Conservation (phyloP, 1,140 invertebrate species). For the Pissodes strobi region DNA sequence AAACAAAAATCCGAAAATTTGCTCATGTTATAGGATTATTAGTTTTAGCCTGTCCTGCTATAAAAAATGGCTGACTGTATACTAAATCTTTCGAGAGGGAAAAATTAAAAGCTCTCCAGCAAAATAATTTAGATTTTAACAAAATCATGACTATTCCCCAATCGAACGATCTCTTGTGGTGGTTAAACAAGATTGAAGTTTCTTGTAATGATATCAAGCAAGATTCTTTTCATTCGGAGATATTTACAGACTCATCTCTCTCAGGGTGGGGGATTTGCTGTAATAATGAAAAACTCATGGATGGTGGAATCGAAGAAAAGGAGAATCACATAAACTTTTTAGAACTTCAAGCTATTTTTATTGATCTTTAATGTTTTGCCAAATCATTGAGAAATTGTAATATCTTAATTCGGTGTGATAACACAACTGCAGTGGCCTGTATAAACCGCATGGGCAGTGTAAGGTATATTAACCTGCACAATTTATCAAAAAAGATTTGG, state of each 20-base stretch:
- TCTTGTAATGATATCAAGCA: neutral
- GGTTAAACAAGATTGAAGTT: neutral
- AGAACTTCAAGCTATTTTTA: constrained; percentile 15
- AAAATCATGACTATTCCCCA: constrained; percentile 1
- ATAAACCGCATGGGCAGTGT: constrained; percentile 23
- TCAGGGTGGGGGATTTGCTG: constrained; percentile 17
- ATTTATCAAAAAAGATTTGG: constrained; percentile 3
- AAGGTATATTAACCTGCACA: neutral
- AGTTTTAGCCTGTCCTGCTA: constrained; percentile 1
- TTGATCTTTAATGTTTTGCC: constrained; percentile 19
- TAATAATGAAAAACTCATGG: neutral
- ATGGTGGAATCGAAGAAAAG: constrained; percentile 4
- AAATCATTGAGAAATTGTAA: neutral
- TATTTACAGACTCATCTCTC: constrained; percentile 11
- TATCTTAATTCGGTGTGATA: constrained; percentile 13
- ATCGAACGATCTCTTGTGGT: constrained; percentile 10
- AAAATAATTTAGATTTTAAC: constrained; percentile 1
- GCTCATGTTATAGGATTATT: constrained; percentile 3
- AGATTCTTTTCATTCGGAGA: neutral
- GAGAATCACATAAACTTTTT: constrained; percentile 3
- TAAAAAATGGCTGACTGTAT: constrained; percentile 12
- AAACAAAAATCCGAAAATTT: neutral
- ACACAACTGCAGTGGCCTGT: constrained; percentile 7
- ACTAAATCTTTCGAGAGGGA: constrained; percentile 1
- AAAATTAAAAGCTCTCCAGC: neutral